phyloP scores from a whole-genome alignment of 2,888 invertebrate genomes.

The Spilarctia lutea region DNA sequence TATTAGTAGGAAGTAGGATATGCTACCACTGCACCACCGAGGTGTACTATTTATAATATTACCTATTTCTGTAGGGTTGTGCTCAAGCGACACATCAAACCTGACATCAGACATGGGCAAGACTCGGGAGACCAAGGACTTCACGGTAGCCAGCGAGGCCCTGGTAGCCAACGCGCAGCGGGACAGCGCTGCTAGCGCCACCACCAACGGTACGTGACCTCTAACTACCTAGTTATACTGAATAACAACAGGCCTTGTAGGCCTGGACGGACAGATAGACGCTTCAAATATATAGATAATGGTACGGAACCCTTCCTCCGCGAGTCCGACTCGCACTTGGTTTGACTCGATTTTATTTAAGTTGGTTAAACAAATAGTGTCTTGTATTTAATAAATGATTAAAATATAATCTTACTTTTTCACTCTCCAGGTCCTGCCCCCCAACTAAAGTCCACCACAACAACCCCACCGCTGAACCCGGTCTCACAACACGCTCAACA shows the following conservation, averaged over 20 bases:
- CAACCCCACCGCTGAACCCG: conserved; percentile 25
- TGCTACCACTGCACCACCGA: no score
- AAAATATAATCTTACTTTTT: background rate
- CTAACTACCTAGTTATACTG: background rate
- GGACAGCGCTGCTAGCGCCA: conserved; percentile 44
- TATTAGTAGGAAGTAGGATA: no score
- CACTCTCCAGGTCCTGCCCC: conserved; percentile 39
- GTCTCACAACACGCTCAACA: conserved; percentile 32
- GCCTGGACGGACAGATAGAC: no score
- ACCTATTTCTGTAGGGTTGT: conserved; percentile 63
- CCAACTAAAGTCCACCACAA: conserved; percentile 40
- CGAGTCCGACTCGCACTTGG: no score
- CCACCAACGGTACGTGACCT: conserved; percentile 59
- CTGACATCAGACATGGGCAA: conserved; percentile 66
- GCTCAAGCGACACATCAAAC: conserved; percentile 88
- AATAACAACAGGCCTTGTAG: no score
- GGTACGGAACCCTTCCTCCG: no score
- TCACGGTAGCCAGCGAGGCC: conserved; percentile 77
- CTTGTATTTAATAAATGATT: background rate
- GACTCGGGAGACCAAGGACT: conserved; percentile 65
- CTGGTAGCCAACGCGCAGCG: conserved; percentile 72
- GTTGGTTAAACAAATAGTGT: background rate
- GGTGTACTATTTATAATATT: no score
- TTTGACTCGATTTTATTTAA: background rate
- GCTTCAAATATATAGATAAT: no score